phyloP scores from a whole-genome alignment of 2,888 invertebrate species.

The Ichneumon xanthorius region DNA sequence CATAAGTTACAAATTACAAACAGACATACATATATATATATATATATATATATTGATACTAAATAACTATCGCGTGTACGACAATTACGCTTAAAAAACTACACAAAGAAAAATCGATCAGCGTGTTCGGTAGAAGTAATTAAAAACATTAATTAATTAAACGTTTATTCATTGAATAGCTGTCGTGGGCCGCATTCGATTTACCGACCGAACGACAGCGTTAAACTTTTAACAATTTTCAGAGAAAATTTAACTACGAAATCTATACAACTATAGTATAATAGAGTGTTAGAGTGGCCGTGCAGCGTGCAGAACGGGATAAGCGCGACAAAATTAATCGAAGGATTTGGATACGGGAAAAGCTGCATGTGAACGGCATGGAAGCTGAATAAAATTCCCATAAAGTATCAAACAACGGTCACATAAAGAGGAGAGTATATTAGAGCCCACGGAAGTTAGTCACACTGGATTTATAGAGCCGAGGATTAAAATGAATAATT shows the following conservation, averaged over 20 bases:
- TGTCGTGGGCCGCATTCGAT: background rate
- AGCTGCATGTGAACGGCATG: conserved; percentile 11
- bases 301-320: conserved; percentile 41
- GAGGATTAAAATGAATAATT: conserved; percentile 51
- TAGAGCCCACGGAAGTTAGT: conserved; percentile 28
- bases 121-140: background rate
- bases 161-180: background rate
- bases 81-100: conserved; percentile 10
- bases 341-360: conserved; percentile 11
- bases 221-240: conserved; percentile 21
- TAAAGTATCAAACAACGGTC: conserved; percentile 46
- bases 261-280: background rate
- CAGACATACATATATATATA: conserved; percentile 17
- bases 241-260: background rate
- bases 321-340: conserved; percentile 40
- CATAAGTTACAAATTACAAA: conserved; percentile 17
- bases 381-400: conserved; percentile 55
- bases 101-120: background rate
- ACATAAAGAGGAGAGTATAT: conserved; percentile 27
- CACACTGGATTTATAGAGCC: conserved; percentile 49
- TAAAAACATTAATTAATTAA: conserved; percentile 9
- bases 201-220: conserved; percentile 6
- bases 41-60: conserved; percentile 12
- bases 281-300: conserved; percentile 9
- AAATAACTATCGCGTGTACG: background rate